Evolutionary conservation across 1,140 invertebrate genomes (phyloP).

Genomic region (Chymomyza costata): DNA sequence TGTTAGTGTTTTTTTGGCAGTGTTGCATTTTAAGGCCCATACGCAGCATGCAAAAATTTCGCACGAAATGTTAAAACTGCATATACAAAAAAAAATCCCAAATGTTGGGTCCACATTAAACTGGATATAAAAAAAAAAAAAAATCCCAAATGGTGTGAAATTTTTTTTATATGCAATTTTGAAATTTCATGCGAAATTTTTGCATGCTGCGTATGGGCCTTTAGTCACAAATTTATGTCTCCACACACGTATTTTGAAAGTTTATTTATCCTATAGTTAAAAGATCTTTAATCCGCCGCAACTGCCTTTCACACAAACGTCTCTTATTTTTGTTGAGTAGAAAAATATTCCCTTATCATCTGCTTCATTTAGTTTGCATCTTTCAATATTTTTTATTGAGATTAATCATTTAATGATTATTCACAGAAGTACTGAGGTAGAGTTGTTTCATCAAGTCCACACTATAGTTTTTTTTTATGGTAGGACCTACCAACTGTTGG

Average conservation of each 20-base stretch:
- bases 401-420: constrained; percentile 67
- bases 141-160: too few species aligned
- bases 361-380: not conserved
- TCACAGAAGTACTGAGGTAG: constrained; percentile 74
- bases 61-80: too few species aligned
- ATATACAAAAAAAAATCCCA: too few species aligned
- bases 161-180: too few species aligned
- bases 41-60: too few species aligned
- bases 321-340: not conserved
- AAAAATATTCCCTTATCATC: not conserved
- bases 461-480: not conserved
- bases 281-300: not conserved
- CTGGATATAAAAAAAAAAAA: too few species aligned
- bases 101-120: too few species aligned
- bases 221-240: not conserved
- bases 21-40: too few species aligned
- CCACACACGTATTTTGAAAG: not conserved
- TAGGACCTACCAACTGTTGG: constrained; percentile 51
- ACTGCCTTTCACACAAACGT: not conserved
- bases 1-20: too few species aligned
- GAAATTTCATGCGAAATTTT: too few species aligned
- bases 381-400: constrained; percentile 23
- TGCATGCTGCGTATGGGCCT: too few species aligned
- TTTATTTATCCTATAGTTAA: not conserved
- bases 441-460: constrained; percentile 52